Percentiles rank a stretch among this genome's conserved stretches.
Conservation (phyloP, 2,888 invertebrate genomes). For the Xestia rhomboidea region DNA sequence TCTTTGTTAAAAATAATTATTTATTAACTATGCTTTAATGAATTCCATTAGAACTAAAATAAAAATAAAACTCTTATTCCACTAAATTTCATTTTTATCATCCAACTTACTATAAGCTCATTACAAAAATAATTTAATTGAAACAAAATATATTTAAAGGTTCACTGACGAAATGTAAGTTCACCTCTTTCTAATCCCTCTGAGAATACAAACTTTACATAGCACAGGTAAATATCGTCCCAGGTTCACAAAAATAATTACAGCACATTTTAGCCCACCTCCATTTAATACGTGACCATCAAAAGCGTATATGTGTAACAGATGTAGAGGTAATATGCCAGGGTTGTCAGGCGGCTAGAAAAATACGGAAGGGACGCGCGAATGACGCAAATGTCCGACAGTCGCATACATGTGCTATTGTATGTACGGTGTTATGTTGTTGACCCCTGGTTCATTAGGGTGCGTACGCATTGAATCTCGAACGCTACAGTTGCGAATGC, state of each 20-base stretch:
- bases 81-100: too few species aligned
- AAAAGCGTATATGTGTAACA: constrained; percentile 46
- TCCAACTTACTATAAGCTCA: too few species aligned
- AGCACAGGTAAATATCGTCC: not conserved
- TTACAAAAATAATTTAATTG: not conserved
- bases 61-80: too few species aligned
- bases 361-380: constrained; percentile 54
- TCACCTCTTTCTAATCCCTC: too few species aligned
- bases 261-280: constrained; percentile 8
- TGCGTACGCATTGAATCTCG: not conserved
- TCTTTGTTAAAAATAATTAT: not conserved
- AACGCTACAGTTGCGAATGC: not conserved
- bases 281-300: constrained; percentile 25
- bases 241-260: not conserved
- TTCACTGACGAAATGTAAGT: not conserved
- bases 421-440: constrained; percentile 31
- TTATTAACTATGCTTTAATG: not conserved
- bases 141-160: not conserved
- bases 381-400: constrained; percentile 52
- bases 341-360: constrained; percentile 52
- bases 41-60: not conserved
- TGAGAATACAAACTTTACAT: not conserved
- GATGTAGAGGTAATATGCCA: constrained; percentile 61
- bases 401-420: constrained; percentile 30
- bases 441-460: constrained; percentile 38